A percentile compares a stretch with the other conserved stretches of the same genome.
Evolutionary conservation across 2,888 invertebrate species (phyloP).

Genomic region (Caradrina clavipalpis): DNA sequence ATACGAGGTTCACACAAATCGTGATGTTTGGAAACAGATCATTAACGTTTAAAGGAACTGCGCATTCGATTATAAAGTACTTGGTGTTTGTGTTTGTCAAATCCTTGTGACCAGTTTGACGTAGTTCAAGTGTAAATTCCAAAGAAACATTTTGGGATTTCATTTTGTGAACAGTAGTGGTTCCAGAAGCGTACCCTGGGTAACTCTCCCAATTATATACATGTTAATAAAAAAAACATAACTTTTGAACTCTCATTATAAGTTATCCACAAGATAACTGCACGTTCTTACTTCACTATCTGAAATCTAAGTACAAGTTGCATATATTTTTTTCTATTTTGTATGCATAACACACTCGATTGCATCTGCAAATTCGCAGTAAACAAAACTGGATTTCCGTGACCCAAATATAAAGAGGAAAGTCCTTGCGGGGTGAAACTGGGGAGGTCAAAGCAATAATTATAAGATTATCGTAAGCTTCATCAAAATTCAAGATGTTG

Average conservation of each 20-base stretch:
- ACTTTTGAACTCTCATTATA: neutral
- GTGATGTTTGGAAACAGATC: constrained; percentile 38
- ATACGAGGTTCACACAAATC: constrained; percentile 41
- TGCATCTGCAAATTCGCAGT: constrained; percentile 65
- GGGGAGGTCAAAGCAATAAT: constrained; percentile 45
- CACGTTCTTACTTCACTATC: constrained; percentile 44
- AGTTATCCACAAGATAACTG: constrained; percentile 14
- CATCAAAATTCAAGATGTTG: constrained; percentile 41
- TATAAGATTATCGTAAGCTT: constrained; percentile 38
- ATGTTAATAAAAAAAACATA: neutral
- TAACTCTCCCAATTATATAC: constrained; percentile 21
- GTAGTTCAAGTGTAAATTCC: neutral
- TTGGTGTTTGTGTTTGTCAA: constrained; percentile 21
- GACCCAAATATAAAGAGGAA: constrained; percentile 73
- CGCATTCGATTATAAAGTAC: constrained; percentile 26
- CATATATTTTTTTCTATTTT: constrained; percentile 59
- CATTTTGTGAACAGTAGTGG: constrained; percentile 8
- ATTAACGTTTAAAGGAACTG: constrained; percentile 19
- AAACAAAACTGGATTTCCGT: constrained; percentile 69
- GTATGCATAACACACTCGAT: constrained; percentile 66
- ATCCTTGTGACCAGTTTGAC: constrained; percentile 11
- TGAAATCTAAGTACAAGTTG: constrained; percentile 57
- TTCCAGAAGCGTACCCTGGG: constrained; percentile 45
- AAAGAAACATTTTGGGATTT: neutral
- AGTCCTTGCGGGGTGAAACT: constrained; percentile 54